Evolutionary conservation across 2,797 vertebrate species (phyloP).

Genomic region (Oophaga sylvatica): DNA sequence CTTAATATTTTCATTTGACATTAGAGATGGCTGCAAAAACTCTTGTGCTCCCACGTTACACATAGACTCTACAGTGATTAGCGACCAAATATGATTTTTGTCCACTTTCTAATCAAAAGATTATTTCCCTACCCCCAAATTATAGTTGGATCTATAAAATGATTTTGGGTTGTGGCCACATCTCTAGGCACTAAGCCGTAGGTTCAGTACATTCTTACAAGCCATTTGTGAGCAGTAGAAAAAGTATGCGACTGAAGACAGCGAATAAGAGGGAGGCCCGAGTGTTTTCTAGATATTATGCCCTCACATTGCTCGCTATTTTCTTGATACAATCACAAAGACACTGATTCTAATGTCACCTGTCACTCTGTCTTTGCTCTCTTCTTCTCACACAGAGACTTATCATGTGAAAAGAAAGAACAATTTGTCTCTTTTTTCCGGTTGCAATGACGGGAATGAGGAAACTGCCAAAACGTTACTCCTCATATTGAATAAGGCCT

Average conservation of each 20-base stretch:
- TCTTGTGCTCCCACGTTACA: no score
- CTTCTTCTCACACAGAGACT: constrained; percentile 14
- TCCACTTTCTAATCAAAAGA: no score
- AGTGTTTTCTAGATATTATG: not conserved
- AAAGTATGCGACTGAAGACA: not conserved
- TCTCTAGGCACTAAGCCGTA: not conserved
- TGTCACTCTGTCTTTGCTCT: constrained; percentile 1
- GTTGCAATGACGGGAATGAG: constrained; percentile 35
- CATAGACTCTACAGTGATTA: no score
- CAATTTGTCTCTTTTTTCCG: constrained; percentile 37
- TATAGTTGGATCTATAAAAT: not conserved
- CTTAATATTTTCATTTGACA: no score
- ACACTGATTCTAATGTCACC: constrained; percentile 15
- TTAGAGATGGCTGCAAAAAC: no score
- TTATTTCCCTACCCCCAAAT: not conserved
- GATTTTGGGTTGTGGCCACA: not conserved
- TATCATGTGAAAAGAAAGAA: constrained; percentile 42
- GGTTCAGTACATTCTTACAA: no score
- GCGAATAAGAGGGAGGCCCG: not conserved
- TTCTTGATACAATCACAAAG: constrained; percentile 11
- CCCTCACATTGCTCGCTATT: not conserved
- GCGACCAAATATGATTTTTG: no score
- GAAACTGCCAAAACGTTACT: constrained; percentile 30
- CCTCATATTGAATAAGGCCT: constrained; percentile 12
- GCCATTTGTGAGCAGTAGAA: no score